phyloP scores from a whole-genome alignment of 2,113 vertebrate genomes.

The Lycaon pictus region DNA sequence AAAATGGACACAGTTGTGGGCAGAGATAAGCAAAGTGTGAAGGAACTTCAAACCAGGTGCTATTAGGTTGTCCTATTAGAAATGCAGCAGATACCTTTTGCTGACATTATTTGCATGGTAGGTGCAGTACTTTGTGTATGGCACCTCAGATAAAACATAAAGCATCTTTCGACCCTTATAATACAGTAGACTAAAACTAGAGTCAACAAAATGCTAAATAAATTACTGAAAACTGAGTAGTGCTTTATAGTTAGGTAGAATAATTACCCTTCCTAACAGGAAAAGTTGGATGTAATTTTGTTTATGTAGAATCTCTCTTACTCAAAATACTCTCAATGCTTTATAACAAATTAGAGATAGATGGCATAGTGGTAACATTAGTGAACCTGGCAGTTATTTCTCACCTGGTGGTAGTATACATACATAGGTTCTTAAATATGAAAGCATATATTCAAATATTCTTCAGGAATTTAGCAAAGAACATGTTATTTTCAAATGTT shows the following conservation, averaged over 20 bases:
- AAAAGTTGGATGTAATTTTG: slow-evolving; percentile 14
- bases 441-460: slow-evolving; percentile 1
- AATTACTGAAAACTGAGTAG: slow-evolving; percentile 13
- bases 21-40: slow-evolving; percentile 32
- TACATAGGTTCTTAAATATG: background rate
- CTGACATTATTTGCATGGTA: background rate
- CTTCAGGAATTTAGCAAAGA: background rate
- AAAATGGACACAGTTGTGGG: background rate
- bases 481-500: background rate
- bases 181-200: slow-evolving; percentile 37
- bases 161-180: slow-evolving; percentile 34
- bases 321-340: background rate
- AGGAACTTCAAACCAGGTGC: background rate
- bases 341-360: background rate
- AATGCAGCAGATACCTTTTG: background rate
- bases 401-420: background rate
- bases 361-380: background rate
- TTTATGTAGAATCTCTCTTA: background rate
- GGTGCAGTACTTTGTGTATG: background rate
- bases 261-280: slow-evolving; percentile 6
- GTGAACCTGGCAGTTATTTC: background rate
- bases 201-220: slow-evolving; percentile 53
- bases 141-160: slow-evolving; percentile 4
- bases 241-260: slow-evolving; percentile 10
- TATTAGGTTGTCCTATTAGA: background rate